Base-by-base conservation (phyloP, 2,888 invertebrate genomes). In the Cephalotes varians region DNA sequence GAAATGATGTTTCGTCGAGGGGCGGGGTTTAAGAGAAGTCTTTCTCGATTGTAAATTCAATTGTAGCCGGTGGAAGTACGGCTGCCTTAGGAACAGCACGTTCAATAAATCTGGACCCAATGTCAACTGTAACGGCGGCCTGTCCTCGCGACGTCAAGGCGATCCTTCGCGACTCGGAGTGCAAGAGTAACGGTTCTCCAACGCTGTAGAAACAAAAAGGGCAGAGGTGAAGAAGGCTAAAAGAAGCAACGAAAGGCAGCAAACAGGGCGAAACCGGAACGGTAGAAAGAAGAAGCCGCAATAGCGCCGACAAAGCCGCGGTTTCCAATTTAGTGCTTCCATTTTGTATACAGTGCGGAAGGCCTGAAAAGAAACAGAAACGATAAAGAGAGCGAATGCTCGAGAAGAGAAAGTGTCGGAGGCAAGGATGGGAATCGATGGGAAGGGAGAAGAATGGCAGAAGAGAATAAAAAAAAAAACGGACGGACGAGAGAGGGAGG, bases 241-340 rank as follows among this genome's bases (percentile, higher is more conserved):
- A 84, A 69, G 67, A 84, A 71, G 81, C 64, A 77, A 82, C 86
- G 74, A 51, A 37, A 74, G 34, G 31, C 51, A 74, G 37, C 49
- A 49, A 40, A 58, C 40, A 28, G 69, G 54, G 37, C 31, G 65
- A 79, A 69, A 71, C 71, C 71, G 81, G 82, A 62, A 44, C 28
- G 69, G 71, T 56, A 65, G 25, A 83, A 84, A 84, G 72, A 81
- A 81, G 81, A 73, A 81, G 76, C 80, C 80, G 77, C 83, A 86
- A 87, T 82, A 83, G 89, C 83, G 86, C 71, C 87, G 88, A 89
- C 89, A 89, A 89, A 90, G 90, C 86, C 85, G 84, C 86, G 90
- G 87, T 87, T 90, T 90, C 82, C 90, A 90, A 90, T 90, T 88
- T 90, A 86, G 86, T 86, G 82, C 83, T 83, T 76, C 81, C 90